phyloP scores from a whole-genome alignment of 2,797 vertebrate genomes.

The Enteromius anoplus region DNA sequence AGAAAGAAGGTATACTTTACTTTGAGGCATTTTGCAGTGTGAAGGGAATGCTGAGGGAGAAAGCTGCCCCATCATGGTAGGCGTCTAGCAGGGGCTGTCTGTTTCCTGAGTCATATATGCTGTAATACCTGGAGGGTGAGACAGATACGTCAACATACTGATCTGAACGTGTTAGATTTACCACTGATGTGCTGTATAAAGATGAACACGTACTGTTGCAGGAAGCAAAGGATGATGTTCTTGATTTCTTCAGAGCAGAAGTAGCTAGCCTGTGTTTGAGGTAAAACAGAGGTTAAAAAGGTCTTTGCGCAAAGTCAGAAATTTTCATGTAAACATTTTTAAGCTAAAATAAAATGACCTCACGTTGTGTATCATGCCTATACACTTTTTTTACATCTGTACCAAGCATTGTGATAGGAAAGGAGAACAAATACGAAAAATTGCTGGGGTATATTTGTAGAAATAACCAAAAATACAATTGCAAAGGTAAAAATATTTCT shows the following conservation, averaged over 20 bases:
- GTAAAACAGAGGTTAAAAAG: constrained; percentile 3
- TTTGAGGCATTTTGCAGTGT: constrained; percentile 80
- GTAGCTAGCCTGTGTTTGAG: constrained; percentile 82
- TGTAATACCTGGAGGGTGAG: constrained; percentile 77
- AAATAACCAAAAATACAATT: no score
- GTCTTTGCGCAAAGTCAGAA: no score
- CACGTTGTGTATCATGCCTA: no score
- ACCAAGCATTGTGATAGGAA: no score
- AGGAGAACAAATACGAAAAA: no score
- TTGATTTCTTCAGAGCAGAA: constrained; percentile 89
- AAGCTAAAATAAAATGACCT: no score
- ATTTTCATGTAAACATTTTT: no score
- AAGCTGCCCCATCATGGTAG: constrained; percentile 90
- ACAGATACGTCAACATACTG: not conserved
- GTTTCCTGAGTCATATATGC: constrained; percentile 87
- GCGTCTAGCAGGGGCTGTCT: constrained; percentile 88
- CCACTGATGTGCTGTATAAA: not conserved
- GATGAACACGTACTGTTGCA: constrained; percentile 86
- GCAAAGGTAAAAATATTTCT: no score
- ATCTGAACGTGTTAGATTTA: not conserved
- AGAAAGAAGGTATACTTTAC: constrained; percentile 65
- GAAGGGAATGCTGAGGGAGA: constrained; percentile 86
- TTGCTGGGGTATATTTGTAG: no score
- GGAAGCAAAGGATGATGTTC: constrained; percentile 82
- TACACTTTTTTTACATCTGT: no score